These are phyloP conservation scores for Odontothrips loti DNA, from an alignment of 2,888 invertebrate species.

Conservation along the genomic window DNA sequence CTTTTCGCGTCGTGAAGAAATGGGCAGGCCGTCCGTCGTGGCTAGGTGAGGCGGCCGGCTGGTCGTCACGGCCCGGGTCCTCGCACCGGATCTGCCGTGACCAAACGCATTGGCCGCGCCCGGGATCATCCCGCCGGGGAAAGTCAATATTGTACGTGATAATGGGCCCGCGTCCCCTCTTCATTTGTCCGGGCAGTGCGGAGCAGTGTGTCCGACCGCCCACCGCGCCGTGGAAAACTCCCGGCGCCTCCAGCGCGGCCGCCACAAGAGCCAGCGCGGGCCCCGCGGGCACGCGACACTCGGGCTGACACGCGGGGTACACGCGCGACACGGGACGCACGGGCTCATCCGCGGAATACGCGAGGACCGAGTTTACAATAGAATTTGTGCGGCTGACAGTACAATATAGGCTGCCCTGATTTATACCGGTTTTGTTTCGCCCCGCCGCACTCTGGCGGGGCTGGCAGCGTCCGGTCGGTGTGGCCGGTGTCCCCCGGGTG, in stretches of 20 bases:
- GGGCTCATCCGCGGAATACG: slow-evolving; percentile 3
- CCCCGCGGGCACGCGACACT: not conserved
- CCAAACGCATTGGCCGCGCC: too few relatives aligned
- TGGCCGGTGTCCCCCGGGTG: not conserved
- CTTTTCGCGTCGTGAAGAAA: too few relatives aligned
- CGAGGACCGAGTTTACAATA: slow-evolving; percentile 13
- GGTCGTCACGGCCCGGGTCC: not conserved
- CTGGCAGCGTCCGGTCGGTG: not conserved
- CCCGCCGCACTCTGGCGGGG: not conserved
- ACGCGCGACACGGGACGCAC: not conserved
- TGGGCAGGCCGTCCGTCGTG: too few relatives aligned
- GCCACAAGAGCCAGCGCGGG: too few relatives aligned
- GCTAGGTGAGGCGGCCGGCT: too few relatives aligned
- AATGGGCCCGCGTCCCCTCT: too few relatives aligned
- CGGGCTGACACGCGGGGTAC: not conserved
- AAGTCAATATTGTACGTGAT: slow-evolving; percentile 2
- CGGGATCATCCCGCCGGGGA: not conserved
- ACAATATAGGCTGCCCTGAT: slow-evolving; percentile 17
- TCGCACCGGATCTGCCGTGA: not conserved
- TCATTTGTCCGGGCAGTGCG: too few relatives aligned
- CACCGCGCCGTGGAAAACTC: too few relatives aligned
- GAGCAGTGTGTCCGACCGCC: too few relatives aligned
- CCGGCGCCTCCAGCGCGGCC: too few relatives aligned
- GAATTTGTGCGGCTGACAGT: slow-evolving; percentile 24
- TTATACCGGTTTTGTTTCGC: slow-evolving; percentile 22